These are phyloP conservation scores for Lytechinus pictus DNA, from an alignment of 35 echinoderm and acorn worm species.

Conservation along the genomic window DNA sequence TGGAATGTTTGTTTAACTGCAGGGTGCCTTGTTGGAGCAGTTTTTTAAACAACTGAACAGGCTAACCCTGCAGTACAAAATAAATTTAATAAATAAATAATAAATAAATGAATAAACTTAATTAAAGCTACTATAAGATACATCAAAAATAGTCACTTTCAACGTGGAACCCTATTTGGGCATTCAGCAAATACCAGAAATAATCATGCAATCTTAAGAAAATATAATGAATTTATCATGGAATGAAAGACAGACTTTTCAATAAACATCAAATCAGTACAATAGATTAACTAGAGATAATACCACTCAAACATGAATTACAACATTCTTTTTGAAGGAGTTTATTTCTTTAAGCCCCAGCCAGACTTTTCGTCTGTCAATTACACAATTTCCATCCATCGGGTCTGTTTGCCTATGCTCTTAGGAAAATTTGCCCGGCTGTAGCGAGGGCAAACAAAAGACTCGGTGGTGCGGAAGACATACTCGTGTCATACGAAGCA, in stretches of 20 bases:
- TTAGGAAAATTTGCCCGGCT: not conserved
- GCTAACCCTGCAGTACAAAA: too few species aligned
- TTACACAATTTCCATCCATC: conserved; percentile 18
- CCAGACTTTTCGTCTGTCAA: not conserved
- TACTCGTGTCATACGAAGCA: not conserved
- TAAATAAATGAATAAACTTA: too few species aligned
- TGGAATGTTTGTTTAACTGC: too few species aligned
- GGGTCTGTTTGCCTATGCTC: not conserved
- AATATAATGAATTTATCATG: not conserved
- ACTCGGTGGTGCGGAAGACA: not conserved
- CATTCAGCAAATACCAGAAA: too few species aligned
- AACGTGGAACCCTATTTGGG: too few species aligned
- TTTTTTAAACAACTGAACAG: too few species aligned
- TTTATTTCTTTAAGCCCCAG: not conserved
- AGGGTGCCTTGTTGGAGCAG: too few species aligned
- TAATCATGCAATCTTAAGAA: too few species aligned
- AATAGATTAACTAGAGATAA: not conserved
- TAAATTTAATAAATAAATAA: too few species aligned
- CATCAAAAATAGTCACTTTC: too few species aligned
- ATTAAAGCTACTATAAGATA: too few species aligned
- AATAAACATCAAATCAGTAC: not conserved
- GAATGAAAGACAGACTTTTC: not conserved
- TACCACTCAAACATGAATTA: not conserved
- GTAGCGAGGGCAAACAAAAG: not conserved
- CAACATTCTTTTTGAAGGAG: not conserved